Percentiles rank a stretch among this genome's conserved stretches.
These are phyloP conservation scores for Mechanitis mazaeus DNA, from an alignment of 2,888 invertebrate genomes.

Conservation along the genomic window DNA sequence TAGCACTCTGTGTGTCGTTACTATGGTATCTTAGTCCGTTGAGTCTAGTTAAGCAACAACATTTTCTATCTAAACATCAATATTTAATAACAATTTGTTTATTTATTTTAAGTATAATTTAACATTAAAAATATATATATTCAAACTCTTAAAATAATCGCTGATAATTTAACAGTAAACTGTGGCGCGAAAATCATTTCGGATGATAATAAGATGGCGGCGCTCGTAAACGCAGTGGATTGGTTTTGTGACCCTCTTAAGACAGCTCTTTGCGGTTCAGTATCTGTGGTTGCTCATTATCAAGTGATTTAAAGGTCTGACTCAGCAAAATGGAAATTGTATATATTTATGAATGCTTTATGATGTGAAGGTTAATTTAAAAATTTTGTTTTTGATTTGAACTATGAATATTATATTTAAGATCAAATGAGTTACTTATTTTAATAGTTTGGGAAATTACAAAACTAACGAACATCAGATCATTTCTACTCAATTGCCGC, in stretches of 20 bases:
- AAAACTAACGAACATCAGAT: not conserved
- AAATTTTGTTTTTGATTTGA: not conserved
- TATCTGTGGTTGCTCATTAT: not conserved
- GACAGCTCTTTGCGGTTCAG: conserved; percentile 17
- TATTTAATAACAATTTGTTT: no score
- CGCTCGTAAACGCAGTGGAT: conserved; percentile 41
- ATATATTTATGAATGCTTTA: not conserved
- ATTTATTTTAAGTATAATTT: no score
- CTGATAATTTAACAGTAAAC: not conserved
- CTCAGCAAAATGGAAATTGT: not conserved
- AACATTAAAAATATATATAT: no score
- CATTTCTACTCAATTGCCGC: not conserved
- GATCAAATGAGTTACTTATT: not conserved
- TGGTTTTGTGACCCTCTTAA: conserved; percentile 34
- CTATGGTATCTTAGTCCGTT: no score
- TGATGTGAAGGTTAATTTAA: not conserved
- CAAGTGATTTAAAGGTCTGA: not conserved
- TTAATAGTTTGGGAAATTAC: not conserved
- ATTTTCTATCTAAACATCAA: no score
- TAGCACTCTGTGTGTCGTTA: no score
- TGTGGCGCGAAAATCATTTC: conserved; percentile 4
- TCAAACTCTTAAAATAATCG: not conserved
- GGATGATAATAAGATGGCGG: conserved; percentile 16
- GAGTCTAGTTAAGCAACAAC: no score
- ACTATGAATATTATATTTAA: not conserved